Percentiles rank a stretch among this genome's conserved stretches.
These are phyloP conservation scores for Alloplasta piceator DNA, from an alignment of 2,888 invertebrate genomes.

Conservation along the genomic window DNA sequence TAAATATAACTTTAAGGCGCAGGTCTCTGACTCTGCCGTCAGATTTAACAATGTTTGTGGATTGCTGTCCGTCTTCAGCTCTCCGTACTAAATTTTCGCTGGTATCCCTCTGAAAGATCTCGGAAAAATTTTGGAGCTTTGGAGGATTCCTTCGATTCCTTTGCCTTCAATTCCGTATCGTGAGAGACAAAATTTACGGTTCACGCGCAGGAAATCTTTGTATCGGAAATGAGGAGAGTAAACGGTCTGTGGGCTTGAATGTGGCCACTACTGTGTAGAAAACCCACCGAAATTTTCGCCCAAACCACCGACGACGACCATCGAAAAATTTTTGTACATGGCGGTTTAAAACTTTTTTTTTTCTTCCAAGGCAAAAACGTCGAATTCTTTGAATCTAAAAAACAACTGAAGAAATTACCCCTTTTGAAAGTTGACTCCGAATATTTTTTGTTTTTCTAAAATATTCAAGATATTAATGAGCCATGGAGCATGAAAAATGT, in stretches of 20 bases:
- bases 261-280: conserved; percentile 69
- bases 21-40: conserved; percentile 22
- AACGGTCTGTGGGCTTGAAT: conserved; percentile 73
- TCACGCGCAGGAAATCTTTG: conserved; percentile 52
- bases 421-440: no score
- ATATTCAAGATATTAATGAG: no score
- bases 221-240: conserved; percentile 31
- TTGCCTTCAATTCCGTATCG: conserved; percentile 11
- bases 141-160: background rate
- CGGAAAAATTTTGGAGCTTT: no score
- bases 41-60: background rate
- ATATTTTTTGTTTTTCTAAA: no score
- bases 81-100: background rate
- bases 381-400: no score
- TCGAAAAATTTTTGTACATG: conserved; percentile 40
- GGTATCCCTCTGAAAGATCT: no score
- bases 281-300: conserved; percentile 48
- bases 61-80: background rate
- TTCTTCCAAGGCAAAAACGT: no score
- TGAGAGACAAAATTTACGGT: conserved; percentile 74
- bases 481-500: no score
- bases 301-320: conserved; percentile 60
- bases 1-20: conserved; percentile 48
- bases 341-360: no score
- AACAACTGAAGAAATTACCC: no score